A percentile compares a stretch with the other conserved stretches of the same genome.
phyloP scores from a whole-genome alignment of 2,113 vertebrate genomes.

The Tetraodon nigroviridis region DNA sequence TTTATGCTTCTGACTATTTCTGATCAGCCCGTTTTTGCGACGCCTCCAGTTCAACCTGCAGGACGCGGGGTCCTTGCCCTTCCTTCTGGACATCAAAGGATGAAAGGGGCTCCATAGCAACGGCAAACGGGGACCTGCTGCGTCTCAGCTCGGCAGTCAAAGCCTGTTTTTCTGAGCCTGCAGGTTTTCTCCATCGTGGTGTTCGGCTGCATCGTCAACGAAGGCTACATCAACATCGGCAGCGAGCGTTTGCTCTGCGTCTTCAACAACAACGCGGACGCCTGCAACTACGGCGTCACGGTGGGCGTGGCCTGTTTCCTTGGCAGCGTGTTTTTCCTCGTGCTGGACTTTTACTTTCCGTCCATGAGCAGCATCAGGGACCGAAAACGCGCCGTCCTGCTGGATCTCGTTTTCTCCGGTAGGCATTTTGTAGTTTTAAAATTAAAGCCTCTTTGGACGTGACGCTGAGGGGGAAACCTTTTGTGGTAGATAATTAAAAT shows the following conservation, averaged over 20 bases:
- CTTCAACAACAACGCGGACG: slow-evolving; percentile 89
- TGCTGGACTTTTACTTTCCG: slow-evolving; percentile 89
- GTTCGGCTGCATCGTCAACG: slow-evolving; percentile 92
- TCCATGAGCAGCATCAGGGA: slow-evolving; percentile 93
- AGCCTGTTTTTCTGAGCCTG: no score
- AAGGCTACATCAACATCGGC: slow-evolving; percentile 90
- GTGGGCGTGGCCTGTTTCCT: slow-evolving; percentile 90
- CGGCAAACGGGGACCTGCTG: no score
- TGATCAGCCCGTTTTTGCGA: not conserved
- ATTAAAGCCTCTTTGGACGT: not conserved
- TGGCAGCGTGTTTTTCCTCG: slow-evolving; percentile 83
- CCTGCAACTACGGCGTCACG: slow-evolving; percentile 89
- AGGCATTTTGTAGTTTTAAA: not conserved
- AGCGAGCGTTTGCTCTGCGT: slow-evolving; percentile 83
- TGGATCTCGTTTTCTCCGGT: slow-evolving; percentile 93
- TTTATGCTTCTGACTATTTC: not conserved
- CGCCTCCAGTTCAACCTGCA: no score
- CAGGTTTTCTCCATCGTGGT: slow-evolving; percentile 97
- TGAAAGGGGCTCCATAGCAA: no score
- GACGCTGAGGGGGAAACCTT: no score
- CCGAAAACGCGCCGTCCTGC: slow-evolving; percentile 82
- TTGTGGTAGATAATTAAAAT: no score
- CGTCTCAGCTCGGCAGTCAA: no score
- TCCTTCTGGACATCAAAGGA: no score
- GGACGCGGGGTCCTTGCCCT: no score